phyloP scores from a whole-genome alignment of 2,113 vertebrate genomes.

The Nyctereutes procyonoides region DNA sequence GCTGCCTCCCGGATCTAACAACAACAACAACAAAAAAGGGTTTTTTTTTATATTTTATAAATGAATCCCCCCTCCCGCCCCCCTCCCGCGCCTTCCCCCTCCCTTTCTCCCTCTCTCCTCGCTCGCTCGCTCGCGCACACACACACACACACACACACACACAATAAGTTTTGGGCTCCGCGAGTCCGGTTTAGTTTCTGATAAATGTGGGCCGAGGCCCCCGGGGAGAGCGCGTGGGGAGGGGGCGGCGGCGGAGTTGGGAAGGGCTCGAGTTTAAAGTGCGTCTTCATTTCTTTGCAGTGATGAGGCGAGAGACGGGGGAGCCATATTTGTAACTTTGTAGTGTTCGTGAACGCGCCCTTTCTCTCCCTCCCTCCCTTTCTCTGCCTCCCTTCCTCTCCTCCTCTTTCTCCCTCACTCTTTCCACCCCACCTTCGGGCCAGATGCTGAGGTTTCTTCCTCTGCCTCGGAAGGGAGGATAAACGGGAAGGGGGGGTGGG shows the following conservation, averaged over 20 bases:
- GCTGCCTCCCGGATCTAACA: constrained; percentile 74
- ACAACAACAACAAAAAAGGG: constrained; percentile 73
- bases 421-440: constrained; percentile 81
- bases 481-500: constrained; percentile 14
- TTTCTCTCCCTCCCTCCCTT: constrained; percentile 85
- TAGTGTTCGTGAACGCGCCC: constrained; percentile 92
- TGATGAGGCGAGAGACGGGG: constrained; percentile 91
- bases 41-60: constrained; percentile 70
- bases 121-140: constrained; percentile 60
- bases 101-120: neutral
- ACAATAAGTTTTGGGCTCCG: constrained; percentile 82
- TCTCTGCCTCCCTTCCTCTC: constrained; percentile 75
- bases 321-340: constrained; percentile 98
- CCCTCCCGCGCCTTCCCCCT: constrained; percentile 68
- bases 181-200: constrained; percentile 81
- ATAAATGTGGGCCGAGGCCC: constrained; percentile 76
- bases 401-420: constrained; percentile 77
- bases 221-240: constrained; percentile 79
- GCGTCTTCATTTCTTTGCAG: constrained; percentile 88
- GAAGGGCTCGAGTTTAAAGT: constrained; percentile 85
- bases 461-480: constrained; percentile 47
- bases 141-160: constrained; percentile 80
- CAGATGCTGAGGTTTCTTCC: constrained; percentile 82
- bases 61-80: constrained; percentile 61
- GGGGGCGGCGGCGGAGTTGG: constrained; percentile 81